A percentile compares a stretch with the other conserved stretches of the same genome.
These are phyloP conservation scores for Marronus borbonicus DNA, from an alignment of 2,888 invertebrate species.

Conservation along the genomic window DNA sequence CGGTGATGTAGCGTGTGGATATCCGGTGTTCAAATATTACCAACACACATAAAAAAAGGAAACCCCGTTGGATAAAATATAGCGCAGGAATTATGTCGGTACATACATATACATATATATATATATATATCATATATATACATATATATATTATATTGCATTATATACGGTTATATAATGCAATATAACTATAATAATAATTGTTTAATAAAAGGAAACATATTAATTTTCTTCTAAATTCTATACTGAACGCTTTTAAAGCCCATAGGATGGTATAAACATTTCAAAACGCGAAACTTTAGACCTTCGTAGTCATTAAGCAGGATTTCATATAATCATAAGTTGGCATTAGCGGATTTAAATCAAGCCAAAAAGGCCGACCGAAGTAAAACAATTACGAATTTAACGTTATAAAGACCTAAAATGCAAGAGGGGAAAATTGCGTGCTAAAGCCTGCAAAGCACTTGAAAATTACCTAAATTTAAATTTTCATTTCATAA, in stretches of 20 bases:
- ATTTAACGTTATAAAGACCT: constrained; percentile 43
- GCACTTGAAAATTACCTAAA: constrained; percentile 43
- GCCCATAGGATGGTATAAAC: background rate
- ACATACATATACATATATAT: background rate
- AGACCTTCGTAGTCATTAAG: background rate
- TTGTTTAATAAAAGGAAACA: too few relatives aligned
- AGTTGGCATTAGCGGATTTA: constrained; percentile 40
- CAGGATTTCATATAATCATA: constrained; percentile 26
- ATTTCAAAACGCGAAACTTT: background rate
- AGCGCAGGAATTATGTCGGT: background rate
- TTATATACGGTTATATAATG: background rate
- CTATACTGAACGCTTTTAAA: too few relatives aligned
- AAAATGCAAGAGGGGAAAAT: constrained; percentile 32
- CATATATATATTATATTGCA: background rate
- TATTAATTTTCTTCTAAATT: too few relatives aligned
- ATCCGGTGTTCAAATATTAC: constrained; percentile 39
- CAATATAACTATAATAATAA: too few relatives aligned
- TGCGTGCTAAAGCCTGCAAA: constrained; percentile 34
- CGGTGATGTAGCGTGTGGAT: constrained; percentile 41
- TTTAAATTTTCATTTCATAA: constrained; percentile 45
- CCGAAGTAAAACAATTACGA: constrained; percentile 41
- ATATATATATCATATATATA: background rate
- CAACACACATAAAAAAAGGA: constrained; percentile 4
- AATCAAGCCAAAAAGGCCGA: constrained; percentile 30
- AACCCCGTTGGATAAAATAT: constrained; percentile 12